These are phyloP conservation scores for Eulemur macaco DNA, from an alignment of 2,113 vertebrate species.

Conservation along the genomic window DNA sequence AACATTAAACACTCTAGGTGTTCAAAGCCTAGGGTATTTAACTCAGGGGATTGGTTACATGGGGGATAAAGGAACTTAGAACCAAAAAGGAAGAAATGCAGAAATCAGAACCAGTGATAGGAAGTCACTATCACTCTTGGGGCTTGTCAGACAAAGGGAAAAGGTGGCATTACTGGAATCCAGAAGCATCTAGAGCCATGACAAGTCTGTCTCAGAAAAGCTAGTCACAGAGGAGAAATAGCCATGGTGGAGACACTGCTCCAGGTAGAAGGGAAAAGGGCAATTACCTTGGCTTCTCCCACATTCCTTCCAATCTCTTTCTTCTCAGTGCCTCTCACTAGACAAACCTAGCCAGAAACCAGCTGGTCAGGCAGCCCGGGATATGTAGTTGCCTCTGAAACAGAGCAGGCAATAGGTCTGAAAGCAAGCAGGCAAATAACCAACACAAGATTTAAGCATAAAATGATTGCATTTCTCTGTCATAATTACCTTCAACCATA, in stretches of 20 bases:
- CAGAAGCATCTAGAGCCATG: neutral
- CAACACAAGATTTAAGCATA: neutral
- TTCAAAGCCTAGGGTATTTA: conserved; percentile 18
- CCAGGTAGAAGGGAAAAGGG: neutral
- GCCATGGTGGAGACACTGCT: neutral
- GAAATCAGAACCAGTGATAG: neutral
- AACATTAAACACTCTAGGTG: neutral
- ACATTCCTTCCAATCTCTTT: neutral
- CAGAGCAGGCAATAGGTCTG: neutral
- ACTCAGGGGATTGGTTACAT: neutral
- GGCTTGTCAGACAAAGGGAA: neutral
- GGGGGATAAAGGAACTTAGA: neutral
- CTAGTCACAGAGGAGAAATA: neutral
- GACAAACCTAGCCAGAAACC: neutral
- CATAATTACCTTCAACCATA: neutral
- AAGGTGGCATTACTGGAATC: neutral
- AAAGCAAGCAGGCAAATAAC: neutral
- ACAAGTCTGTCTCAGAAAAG: neutral
- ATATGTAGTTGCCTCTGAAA: neutral
- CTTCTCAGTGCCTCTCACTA: neutral
- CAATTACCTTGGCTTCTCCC: neutral
- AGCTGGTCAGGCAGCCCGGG: neutral
- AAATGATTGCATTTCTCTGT: neutral
- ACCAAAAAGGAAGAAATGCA: neutral
- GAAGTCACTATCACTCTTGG: neutral